Evolutionary conservation across 2,888 invertebrate species (phyloP), one percentile per base, ranked within the genome.

Genomic region (Sepiola atlantica): DNA sequence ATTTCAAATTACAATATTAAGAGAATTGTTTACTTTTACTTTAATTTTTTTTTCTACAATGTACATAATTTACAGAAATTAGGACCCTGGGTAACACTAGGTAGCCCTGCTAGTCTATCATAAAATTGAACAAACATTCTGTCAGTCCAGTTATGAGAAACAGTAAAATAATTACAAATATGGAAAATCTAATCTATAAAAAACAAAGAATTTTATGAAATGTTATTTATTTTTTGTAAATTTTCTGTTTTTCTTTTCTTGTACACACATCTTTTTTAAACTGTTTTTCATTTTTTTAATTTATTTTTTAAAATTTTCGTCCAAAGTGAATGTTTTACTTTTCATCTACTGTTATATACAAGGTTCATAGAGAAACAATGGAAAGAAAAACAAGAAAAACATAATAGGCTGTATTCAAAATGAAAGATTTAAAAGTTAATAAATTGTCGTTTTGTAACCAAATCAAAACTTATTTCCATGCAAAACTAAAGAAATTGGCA

Each of bases 351-450:
- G 77, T 77, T 18, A 28, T n/a, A n/a, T 77, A 77, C n/a, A n/a
- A 77, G 77, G n/a, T 77, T n/a, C 77, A 77, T 77, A 28, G 28
- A 77, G 77, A 77, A n/a, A 77, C 77, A 77, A 77, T 77, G 77
- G n/a, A 28, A 77, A 77, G 77, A 16, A 77, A 77, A 77, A 77
- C n/a, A n/a, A n/a, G n/a, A n/a, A n/a, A n/a, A n/a, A n/a, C n/a
- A n/a, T 77, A 77, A 77, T 77, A 77, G 77, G 77, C n/a, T 77
- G 77, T 77, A 77, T 77, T 77, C 77, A n/a, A 77, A 77, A 77
- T 77, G 77, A 77, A 77, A 77, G 77, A 77, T 77, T 77, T 77
- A 77, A 77, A 77, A 77, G 77, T 77, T n/a, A 77, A 77, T 77
- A 77, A 77, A 77, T 77, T 77, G 77, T 77, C 77, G 24, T 77